These are phyloP conservation scores for Syritta pipiens DNA, from an alignment of 2,888 invertebrate genomes.

Conservation along the genomic window DNA sequence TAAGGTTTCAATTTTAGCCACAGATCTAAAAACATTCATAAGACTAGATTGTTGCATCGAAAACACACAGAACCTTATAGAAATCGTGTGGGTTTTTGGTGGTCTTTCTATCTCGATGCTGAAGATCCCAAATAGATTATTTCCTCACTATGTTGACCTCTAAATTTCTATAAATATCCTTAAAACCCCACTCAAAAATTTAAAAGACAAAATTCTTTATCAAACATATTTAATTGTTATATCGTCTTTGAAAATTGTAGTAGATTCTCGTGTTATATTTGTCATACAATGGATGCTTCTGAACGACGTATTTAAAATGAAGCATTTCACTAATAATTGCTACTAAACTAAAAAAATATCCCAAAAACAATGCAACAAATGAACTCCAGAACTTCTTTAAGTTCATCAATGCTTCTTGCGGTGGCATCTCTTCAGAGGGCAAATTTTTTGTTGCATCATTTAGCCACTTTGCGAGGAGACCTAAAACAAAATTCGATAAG, in stretches of 20 bases:
- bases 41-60: no score
- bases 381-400: constrained; percentile 89
- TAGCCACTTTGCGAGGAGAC: constrained; percentile 89
- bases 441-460: constrained; percentile 85
- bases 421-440: constrained; percentile 82
- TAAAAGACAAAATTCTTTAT: no score
- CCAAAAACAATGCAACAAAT: constrained; percentile 85
- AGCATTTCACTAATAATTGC: constrained; percentile 83
- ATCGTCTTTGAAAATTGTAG: constrained; percentile 70
- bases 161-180: no score
- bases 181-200: no score
- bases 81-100: no score
- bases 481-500: constrained; percentile 73
- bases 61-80: no score
- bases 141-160: no score
- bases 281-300: constrained; percentile 85
- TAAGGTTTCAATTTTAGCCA: no score
- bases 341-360: constrained; percentile 83
- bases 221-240: constrained; percentile 21
- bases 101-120: no score
- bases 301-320: constrained; percentile 85
- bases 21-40: no score
- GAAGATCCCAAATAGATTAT: no score
- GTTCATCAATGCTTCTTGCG: constrained; percentile 88
- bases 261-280: constrained; percentile 80